phyloP scores from a whole-genome alignment of 2,888 invertebrate genomes.

The Azorinus chamasolen region DNA sequence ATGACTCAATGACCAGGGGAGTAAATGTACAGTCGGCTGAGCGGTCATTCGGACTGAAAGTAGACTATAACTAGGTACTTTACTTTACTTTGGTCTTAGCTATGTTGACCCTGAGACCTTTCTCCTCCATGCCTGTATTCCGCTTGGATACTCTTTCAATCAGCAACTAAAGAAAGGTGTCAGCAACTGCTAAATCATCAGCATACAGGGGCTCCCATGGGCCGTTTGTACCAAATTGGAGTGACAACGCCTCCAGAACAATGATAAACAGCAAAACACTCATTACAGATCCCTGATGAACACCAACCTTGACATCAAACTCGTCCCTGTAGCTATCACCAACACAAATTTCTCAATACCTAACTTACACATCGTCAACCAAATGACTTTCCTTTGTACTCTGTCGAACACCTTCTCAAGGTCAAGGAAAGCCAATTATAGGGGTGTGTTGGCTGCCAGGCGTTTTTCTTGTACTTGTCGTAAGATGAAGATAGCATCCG shows the following conservation, averaged over 20 bases:
- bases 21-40: too few relatives aligned
- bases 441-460: background rate
- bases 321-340: slow-evolving; percentile 9
- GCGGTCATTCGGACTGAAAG: too few relatives aligned
- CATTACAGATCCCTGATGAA: slow-evolving; percentile 3
- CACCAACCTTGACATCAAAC: slow-evolving; percentile 3
- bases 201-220: slow-evolving; percentile 15
- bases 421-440: slow-evolving; percentile 12
- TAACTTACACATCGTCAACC: slow-evolving; percentile 8
- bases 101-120: slow-evolving; percentile 2
- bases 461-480: background rate
- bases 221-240: background rate
- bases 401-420: slow-evolving; percentile 17
- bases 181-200: slow-evolving; percentile 10
- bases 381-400: slow-evolving; percentile 9
- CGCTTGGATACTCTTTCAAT: background rate
- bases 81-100: background rate
- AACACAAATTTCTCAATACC: background rate
- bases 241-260: slow-evolving; percentile 14
- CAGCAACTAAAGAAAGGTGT: background rate
- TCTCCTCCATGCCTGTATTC: background rate
- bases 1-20: too few relatives aligned
- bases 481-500: background rate
- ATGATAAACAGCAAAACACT: slow-evolving; percentile 15
- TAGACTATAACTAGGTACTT: background rate